Conservation (phyloP, 2,113 vertebrate species). For the Promerops cafer region DNA sequence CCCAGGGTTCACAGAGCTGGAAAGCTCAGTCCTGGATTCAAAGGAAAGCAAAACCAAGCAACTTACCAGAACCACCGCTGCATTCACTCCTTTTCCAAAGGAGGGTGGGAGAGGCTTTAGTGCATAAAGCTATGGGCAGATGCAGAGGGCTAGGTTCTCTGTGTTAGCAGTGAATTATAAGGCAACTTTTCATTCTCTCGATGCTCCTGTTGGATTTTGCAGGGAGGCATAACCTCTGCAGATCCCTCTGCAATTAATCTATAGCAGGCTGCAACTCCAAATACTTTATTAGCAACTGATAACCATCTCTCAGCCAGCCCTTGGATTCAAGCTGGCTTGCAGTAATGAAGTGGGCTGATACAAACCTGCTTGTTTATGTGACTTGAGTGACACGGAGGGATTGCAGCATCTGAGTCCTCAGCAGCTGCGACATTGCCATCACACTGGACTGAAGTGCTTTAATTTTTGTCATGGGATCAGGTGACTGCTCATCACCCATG, state of each 20-base stretch:
- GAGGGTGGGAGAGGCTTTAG: not conserved
- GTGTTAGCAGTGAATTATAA: not conserved
- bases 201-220: not conserved
- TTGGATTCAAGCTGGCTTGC: not conserved
- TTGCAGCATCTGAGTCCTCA: not conserved
- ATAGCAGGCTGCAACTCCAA: not conserved
- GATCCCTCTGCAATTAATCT: not conserved
- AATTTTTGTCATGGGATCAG: not conserved
- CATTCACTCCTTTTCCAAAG: not conserved
- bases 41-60: not conserved
- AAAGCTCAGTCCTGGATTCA: not conserved
- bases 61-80: not conserved
- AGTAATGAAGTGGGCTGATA: not conserved
- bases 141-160: not conserved
- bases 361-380: not conserved
- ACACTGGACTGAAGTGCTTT: not conserved
- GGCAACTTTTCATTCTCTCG: not conserved
- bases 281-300: not conserved
- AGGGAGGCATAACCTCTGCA: not conserved
- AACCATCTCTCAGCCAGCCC: not conserved
- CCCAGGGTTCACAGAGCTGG: not conserved
- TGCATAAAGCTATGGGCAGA: not conserved
- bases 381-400: not conserved
- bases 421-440: not conserved
- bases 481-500: not conserved